These are phyloP conservation scores for Lottia gigantea DNA, from an alignment of 2,888 invertebrate genomes.

Conservation along the genomic window DNA sequence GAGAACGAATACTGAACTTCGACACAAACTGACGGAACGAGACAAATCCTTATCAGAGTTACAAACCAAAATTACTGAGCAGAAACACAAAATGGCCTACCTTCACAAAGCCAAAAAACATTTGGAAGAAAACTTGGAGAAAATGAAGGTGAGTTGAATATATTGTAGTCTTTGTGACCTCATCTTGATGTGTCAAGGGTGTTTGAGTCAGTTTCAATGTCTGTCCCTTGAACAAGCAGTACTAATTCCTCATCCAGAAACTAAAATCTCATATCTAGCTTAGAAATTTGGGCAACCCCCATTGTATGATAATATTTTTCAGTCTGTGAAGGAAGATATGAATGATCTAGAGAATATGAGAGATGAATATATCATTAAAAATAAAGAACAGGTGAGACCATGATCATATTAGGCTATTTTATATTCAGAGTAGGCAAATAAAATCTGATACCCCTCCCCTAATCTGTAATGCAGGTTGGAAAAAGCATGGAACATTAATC, in stretches of 20 bases:
- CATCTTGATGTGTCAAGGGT: no score
- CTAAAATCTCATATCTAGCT: no score
- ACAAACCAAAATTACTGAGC: constrained; percentile 52
- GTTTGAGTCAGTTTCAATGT: no score
- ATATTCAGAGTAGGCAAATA: no score
- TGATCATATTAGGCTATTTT: no score
- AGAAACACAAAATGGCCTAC: constrained; percentile 56
- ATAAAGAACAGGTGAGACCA: constrained; percentile 52
- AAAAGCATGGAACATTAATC: no score
- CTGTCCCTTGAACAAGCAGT: no score
- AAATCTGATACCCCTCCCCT: no score
- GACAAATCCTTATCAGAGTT: constrained; percentile 50
- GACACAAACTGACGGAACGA: constrained; percentile 53
- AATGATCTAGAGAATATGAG: constrained; percentile 57
- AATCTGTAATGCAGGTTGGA: no score
- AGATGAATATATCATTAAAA: constrained; percentile 59
- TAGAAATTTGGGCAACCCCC: no score
- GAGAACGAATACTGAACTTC: constrained; percentile 58
- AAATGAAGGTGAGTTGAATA: constrained; percentile 49
- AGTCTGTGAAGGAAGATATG: constrained; percentile 57
- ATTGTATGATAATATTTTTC: constrained; percentile 21
- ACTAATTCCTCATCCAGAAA: no score
- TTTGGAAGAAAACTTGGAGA: constrained; percentile 54
- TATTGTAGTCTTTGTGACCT: no score
- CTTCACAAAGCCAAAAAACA: constrained; percentile 52